A percentile compares a stretch with the other conserved stretches of the same genome.
These are phyloP conservation scores for Hypothenemus hampei DNA, from an alignment of 1,140 invertebrate species.

Conservation along the genomic window DNA sequence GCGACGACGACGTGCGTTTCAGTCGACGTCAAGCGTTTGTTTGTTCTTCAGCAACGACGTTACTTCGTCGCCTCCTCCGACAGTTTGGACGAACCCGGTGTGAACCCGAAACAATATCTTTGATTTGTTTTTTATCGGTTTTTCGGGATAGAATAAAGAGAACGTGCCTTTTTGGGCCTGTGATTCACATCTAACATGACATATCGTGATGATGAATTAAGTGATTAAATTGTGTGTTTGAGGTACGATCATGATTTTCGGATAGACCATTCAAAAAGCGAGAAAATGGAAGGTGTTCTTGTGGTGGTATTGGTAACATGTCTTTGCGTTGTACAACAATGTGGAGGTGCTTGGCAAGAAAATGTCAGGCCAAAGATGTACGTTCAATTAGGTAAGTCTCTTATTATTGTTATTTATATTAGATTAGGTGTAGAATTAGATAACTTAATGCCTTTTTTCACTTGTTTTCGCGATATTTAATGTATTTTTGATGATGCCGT, in stretches of 20 bases:
- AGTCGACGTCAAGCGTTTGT: conserved; percentile 44
- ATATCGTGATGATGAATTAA: conserved; percentile 9
- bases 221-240: conserved; percentile 13
- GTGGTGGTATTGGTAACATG: conserved; percentile 32
- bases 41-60: conserved; percentile 17
- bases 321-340: conserved; percentile 22
- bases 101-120: conserved; percentile 12
- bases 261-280: conserved; percentile 21
- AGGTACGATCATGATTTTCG: conserved; percentile 35
- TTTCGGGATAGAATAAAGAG: not conserved
- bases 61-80: too few relatives aligned
- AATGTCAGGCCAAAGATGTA: conserved; percentile 82
- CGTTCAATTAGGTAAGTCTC: conserved; percentile 79
- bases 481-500: too few relatives aligned
- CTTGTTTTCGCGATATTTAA: too few relatives aligned
- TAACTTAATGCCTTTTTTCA: not conserved
- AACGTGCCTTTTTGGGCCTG: not conserved
- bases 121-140: not conserved
- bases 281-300: conserved; percentile 32
- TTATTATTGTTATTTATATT: not conserved
- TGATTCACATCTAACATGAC: not conserved
- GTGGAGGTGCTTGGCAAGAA: conserved; percentile 67
- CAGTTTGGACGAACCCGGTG: not conserved
- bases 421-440: not conserved
- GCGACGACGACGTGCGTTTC: conserved; percentile 43